Evolutionary conservation across 2,797 vertebrate genomes (phyloP).

Genomic region (Tamandua tetradactyla): DNA sequence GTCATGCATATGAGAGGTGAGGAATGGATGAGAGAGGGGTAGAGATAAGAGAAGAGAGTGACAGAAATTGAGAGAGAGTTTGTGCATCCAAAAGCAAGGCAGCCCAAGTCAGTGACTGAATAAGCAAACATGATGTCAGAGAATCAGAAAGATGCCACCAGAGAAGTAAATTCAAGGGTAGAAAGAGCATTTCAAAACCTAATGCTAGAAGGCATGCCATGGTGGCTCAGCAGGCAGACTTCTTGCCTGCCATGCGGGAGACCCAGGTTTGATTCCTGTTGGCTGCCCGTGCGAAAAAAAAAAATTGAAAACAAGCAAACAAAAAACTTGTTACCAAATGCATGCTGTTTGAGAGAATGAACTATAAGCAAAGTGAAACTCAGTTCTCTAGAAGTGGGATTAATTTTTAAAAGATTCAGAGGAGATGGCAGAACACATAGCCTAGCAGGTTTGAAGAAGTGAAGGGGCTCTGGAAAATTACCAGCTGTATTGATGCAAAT

Average conservation of each 20-base stretch:
- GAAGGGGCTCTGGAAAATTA: neutral
- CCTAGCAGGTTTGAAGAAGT: neutral
- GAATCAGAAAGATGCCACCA: neutral
- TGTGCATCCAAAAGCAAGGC: neutral
- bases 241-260: no score
- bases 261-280: no score
- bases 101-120: neutral
- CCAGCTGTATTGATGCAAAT: neutral
- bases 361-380: neutral
- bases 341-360: neutral
- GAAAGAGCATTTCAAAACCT: neutral
- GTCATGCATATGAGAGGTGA: neutral
- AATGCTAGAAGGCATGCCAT: neutral
- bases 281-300: no score
- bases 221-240: no score
- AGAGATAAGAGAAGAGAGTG: no score
- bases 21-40: neutral
- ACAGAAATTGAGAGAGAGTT: no score
- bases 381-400: neutral
- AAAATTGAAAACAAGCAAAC: no score
- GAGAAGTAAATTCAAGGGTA: neutral
- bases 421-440: neutral
- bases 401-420: neutral
- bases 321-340: no score
- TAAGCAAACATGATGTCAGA: neutral